Conservation (phyloP, 2,113 vertebrate genomes). For the Microtus oregoni region DNA sequence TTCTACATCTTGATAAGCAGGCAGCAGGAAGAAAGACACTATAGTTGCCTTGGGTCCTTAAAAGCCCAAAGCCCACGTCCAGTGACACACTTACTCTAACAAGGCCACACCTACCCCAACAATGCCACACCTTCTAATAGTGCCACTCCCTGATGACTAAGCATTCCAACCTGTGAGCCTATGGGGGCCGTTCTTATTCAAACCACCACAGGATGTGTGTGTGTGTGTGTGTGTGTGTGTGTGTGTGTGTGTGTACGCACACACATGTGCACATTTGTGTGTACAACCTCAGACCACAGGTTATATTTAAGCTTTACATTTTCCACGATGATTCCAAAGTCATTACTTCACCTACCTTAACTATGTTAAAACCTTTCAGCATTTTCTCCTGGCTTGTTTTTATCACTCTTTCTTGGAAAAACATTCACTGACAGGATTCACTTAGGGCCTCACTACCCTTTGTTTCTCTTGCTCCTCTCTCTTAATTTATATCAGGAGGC, state of each 20-base stretch:
- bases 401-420: background rate
- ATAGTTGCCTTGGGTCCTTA: no score
- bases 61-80: background rate
- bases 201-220: background rate
- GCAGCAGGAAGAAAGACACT: background rate
- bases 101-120: no score
- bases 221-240: background rate
- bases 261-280: background rate
- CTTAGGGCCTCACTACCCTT: background rate
- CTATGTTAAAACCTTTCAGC: background rate
- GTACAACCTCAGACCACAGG: background rate
- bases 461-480: background rate
- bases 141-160: background rate
- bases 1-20: background rate
- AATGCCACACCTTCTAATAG: background rate
- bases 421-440: background rate
- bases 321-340: background rate
- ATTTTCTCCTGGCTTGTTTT: background rate
- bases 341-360: rapidly evolving
- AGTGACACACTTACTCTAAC: background rate
- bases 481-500: background rate
- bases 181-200: background rate
- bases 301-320: background rate
- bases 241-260: background rate
- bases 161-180: background rate